Evolutionary conservation across 2,113 vertebrate genomes (phyloP).

Genomic region (Narcine bancroftii): DNA sequence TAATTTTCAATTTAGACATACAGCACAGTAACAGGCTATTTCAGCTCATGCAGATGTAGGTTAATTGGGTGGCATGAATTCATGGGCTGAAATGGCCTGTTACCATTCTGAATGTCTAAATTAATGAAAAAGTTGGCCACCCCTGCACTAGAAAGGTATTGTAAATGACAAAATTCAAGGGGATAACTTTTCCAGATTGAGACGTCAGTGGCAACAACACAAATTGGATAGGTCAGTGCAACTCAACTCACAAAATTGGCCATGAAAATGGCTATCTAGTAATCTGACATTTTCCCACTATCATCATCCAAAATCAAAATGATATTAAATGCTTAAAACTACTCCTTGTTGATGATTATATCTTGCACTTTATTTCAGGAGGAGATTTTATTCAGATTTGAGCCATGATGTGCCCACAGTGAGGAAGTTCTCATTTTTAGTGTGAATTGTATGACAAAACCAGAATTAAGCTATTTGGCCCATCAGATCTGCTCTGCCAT

Average conservation of each 20-base stretch:
- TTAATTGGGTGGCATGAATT: too few relatives aligned
- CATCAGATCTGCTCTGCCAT: neutral
- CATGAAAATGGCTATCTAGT: neutral
- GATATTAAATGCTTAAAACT: neutral
- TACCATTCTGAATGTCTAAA: too few relatives aligned
- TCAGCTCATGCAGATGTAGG: too few relatives aligned
- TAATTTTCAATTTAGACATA: too few relatives aligned
- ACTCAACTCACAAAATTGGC: neutral
- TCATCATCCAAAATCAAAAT: neutral
- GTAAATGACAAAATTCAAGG: neutral
- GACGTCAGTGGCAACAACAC: neutral
- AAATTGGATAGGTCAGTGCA: neutral
- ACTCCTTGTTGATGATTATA: neutral
- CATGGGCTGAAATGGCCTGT: too few relatives aligned
- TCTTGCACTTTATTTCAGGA: neutral
- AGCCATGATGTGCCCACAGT: neutral
- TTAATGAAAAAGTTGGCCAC: too few relatives aligned
- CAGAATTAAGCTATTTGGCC: neutral
- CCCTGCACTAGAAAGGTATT: neutral
- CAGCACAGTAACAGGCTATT: too few relatives aligned
- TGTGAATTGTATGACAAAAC: neutral
- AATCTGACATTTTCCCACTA: neutral
- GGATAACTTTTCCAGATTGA: neutral
- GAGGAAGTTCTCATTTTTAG: neutral
- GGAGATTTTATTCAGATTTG: neutral